A percentile compares a stretch with the other conserved stretches of the same genome.
Evolutionary conservation across 2,888 invertebrate species (phyloP).

Genomic region (Aelia acuminata): DNA sequence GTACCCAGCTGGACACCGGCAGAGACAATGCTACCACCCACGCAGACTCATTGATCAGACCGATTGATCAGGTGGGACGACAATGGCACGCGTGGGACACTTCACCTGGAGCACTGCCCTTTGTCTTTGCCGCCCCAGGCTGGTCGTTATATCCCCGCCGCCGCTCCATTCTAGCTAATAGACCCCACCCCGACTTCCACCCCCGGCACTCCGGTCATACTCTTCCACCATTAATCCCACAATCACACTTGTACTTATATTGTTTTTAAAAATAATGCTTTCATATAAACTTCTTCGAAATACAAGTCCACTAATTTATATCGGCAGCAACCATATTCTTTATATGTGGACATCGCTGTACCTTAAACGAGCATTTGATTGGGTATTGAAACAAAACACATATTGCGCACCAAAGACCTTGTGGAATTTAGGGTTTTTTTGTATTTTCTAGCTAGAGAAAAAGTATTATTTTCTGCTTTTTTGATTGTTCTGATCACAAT

Average conservation of each 20-base stretch:
- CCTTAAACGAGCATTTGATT: too few relatives aligned
- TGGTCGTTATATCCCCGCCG: not conserved
- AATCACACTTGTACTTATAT: not conserved
- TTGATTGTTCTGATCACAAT: too few relatives aligned
- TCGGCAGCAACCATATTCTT: too few relatives aligned
- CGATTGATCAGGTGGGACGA: not conserved
- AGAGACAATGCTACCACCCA: not conserved
- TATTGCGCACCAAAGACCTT: too few relatives aligned
- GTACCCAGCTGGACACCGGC: constrained; percentile 6
- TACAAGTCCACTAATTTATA: too few relatives aligned
- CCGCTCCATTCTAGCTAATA: not conserved
- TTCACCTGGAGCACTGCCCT: not conserved
- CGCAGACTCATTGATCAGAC: not conserved
- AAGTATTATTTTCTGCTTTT: too few relatives aligned
- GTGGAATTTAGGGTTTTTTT: too few relatives aligned
- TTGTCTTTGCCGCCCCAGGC: constrained; percentile 38
- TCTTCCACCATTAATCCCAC: not conserved
- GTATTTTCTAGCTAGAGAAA: too few relatives aligned
- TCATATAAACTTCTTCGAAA: too few relatives aligned
- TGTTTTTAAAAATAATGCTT: too few relatives aligned
- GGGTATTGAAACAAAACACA: too few relatives aligned
- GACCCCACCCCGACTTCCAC: not conserved
- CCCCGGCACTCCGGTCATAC: not conserved
- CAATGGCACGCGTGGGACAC: constrained; percentile 11
- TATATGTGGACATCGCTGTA: too few relatives aligned